These are phyloP conservation scores for Nasonovia ribisnigri DNA, from an alignment of 2,888 invertebrate species.

Conservation along the genomic window DNA sequence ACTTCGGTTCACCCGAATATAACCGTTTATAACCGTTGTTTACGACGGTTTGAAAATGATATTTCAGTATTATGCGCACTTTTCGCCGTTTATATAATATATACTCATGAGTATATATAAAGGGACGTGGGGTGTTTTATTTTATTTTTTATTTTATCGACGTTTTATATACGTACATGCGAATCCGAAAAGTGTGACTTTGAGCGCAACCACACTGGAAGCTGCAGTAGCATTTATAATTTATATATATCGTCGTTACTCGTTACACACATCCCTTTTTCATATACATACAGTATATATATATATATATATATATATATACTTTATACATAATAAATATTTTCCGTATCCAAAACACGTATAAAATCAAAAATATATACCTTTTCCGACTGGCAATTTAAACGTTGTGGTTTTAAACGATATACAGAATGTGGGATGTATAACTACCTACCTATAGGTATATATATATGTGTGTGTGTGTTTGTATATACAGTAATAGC, in stretches of 20 bases:
- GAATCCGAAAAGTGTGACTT: neutral
- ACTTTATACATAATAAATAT: neutral
- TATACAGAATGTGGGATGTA: neutral
- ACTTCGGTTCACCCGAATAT: slow-evolving; percentile 50
- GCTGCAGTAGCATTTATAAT: neutral
- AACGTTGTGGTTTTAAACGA: slow-evolving; percentile 13
- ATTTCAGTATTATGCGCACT: slow-evolving; percentile 33
- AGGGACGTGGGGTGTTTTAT: neutral
- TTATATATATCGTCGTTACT: slow-evolving; percentile 5
- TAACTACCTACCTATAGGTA: neutral
- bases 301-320: neutral
- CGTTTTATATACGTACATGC: neutral
- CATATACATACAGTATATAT: neutral
- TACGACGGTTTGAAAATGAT: slow-evolving; percentile 40
- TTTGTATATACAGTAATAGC: neutral
- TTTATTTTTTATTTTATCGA: slow-evolving; percentile 14
- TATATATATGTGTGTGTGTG: no score
- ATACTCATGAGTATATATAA: neutral
- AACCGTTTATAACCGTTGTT: slow-evolving; percentile 55
- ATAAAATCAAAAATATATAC: slow-evolving; percentile 20
- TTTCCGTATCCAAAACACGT: slow-evolving; percentile 9
- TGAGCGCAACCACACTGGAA: neutral
- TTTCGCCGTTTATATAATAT: neutral
- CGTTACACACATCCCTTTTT: neutral
- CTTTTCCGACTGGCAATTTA: neutral